Evolutionary conservation across 2,888 invertebrate genomes (phyloP).

Genomic region (Scotopteryx bipunctaria): DNA sequence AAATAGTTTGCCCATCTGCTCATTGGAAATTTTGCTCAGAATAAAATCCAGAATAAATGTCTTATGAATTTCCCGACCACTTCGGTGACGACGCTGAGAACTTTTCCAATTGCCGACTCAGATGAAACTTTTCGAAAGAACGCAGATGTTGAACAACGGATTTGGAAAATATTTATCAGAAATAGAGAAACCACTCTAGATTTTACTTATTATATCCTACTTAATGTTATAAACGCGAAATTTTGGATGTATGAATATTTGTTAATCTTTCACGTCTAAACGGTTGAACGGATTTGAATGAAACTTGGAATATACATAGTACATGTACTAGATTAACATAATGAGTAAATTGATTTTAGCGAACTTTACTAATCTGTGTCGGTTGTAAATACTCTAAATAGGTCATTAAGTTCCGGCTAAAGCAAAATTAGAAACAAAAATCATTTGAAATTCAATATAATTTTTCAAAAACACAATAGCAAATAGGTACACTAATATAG

Average conservation of each 20-base stretch:
- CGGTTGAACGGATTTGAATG: too few relatives aligned
- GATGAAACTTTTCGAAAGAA: constrained; percentile 1
- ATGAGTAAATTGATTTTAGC: too few relatives aligned
- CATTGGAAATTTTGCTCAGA: background rate
- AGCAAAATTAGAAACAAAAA: background rate
- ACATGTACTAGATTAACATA: too few relatives aligned
- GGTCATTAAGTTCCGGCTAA: too few relatives aligned
- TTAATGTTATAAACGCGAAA: too few relatives aligned
- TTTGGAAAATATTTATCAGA: background rate
- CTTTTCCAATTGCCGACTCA: constrained; percentile 6
- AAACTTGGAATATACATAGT: too few relatives aligned
- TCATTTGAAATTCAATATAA: constrained; percentile 3
- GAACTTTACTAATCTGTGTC: too few relatives aligned
- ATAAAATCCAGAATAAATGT: background rate
- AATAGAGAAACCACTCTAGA: background rate
- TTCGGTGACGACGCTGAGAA: background rate
- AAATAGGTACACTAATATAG: background rate
- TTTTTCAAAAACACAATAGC: background rate
- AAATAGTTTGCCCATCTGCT: background rate
- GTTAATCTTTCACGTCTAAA: too few relatives aligned
- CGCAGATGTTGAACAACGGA: constrained; percentile 7
- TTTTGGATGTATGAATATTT: too few relatives aligned
- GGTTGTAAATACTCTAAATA: too few relatives aligned
- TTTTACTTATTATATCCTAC: too few relatives aligned
- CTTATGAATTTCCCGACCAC: constrained; percentile 1